Conservation (phyloP, 2,888 invertebrate genomes). For the Corythucha ciliata region DNA sequence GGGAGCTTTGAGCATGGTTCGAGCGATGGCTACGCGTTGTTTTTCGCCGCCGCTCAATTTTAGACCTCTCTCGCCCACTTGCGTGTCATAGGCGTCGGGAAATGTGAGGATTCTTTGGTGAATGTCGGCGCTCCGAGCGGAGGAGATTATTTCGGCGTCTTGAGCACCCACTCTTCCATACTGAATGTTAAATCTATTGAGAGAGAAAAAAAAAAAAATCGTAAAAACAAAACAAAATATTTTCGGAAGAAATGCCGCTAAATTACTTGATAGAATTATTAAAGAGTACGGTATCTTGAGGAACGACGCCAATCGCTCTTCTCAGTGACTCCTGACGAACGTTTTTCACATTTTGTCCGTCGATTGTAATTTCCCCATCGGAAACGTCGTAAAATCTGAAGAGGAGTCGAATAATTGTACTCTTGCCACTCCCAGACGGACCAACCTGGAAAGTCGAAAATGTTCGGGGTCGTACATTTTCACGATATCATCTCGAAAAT, state of each 20-base stretch:
- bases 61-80: constrained; percentile 89
- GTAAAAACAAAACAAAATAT: background rate
- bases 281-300: constrained; percentile 93
- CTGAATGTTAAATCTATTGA: constrained; percentile 77
- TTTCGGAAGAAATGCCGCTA: background rate
- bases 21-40: constrained; percentile 91
- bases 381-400: constrained; percentile 95
- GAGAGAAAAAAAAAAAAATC: constrained; percentile 17
- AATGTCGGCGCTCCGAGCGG: constrained; percentile 87
- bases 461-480: background rate
- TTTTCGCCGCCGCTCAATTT: constrained; percentile 96
- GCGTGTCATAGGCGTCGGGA: constrained; percentile 78
- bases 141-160: constrained; percentile 73
- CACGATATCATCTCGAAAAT: background rate
- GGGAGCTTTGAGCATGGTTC: constrained; percentile 87
- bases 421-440: constrained; percentile 87
- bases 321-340: constrained; percentile 79
- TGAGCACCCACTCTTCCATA: constrained; percentile 75
- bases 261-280: constrained; percentile 75
- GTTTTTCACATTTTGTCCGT: constrained; percentile 78
- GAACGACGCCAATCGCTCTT: constrained; percentile 82
- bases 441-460: constrained; percentile 54
- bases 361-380: constrained; percentile 74
- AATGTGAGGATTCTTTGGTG: constrained; percentile 86
- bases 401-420: constrained; percentile 86